A percentile compares a stretch with the other conserved stretches of the same genome.
Conservation (phyloP, 2,888 invertebrate genomes). For the Amblyjoppa fuscipennis region DNA sequence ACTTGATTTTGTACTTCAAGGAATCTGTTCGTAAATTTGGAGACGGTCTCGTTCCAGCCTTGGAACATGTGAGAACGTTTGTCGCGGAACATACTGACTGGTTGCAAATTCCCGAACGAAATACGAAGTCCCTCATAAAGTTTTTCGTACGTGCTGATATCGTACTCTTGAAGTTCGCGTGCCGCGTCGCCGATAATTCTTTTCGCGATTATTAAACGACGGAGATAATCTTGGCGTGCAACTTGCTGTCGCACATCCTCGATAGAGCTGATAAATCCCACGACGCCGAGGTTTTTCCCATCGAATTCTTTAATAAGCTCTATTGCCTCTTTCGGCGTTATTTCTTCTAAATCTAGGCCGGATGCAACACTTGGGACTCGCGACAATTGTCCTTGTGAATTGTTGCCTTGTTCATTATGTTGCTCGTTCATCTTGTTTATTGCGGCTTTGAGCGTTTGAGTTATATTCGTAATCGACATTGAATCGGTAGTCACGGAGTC, state of each 20-base stretch:
- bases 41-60: slow-evolving; percentile 10
- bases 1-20: slow-evolving; percentile 27
- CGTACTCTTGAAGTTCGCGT: slow-evolving; percentile 23
- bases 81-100: slow-evolving; percentile 30
- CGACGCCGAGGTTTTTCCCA: slow-evolving; percentile 36
- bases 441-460: too few relatives aligned
- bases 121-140: slow-evolving; percentile 2
- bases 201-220: slow-evolving; percentile 7
- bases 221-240: slow-evolving; percentile 11
- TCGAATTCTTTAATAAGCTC: too few relatives aligned
- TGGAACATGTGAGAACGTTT: slow-evolving; percentile 18
- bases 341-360: too few relatives aligned
- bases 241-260: slow-evolving; percentile 12
- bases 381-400: too few relatives aligned
- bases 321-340: too few relatives aligned
- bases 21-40: slow-evolving; percentile 39
- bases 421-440: too few relatives aligned
- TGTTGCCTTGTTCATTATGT: too few relatives aligned
- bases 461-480: too few relatives aligned
- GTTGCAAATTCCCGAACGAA: slow-evolving; percentile 28
- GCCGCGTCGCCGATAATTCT: slow-evolving; percentile 19
- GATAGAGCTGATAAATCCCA: slow-evolving; percentile 19
- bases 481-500: too few relatives aligned
- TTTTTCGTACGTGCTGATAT: neutral
- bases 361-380: too few relatives aligned